phyloP scores from a whole-genome alignment of 2,113 vertebrate genomes.

The Psittacula cyanocephala region DNA sequence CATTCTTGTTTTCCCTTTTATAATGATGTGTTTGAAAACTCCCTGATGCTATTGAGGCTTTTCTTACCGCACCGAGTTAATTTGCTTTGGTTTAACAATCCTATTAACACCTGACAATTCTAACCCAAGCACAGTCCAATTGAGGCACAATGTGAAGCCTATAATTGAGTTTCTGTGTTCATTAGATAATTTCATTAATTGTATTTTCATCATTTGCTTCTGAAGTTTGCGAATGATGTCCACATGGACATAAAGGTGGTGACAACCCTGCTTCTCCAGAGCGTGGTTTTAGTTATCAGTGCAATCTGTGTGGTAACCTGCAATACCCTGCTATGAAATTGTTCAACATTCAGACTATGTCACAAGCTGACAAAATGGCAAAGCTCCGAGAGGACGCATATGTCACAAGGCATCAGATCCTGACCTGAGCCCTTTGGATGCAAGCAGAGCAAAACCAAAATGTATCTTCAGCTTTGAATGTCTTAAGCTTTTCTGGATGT shows the following conservation, averaged over 20 bases:
- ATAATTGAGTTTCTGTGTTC: not conserved
- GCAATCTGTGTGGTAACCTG: not conserved
- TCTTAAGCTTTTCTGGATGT: not conserved
- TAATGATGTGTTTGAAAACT: conserved; percentile 13
- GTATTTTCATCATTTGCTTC: not conserved
- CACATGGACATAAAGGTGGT: not conserved
- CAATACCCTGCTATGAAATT: not conserved
- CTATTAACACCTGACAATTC: not conserved
- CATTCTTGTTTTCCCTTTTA: not conserved
- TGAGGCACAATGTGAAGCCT: not conserved
- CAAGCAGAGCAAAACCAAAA: not conserved
- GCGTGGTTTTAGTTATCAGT: not conserved
- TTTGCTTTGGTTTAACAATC: conserved; percentile 6
- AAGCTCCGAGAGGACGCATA: not conserved
- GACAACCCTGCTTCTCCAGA: not conserved
- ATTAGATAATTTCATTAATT: conserved; percentile 15
- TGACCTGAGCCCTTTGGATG: not conserved
- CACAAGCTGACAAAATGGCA: not conserved
- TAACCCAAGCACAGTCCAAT: not conserved
- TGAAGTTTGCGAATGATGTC: not conserved
- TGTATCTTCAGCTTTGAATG: not conserved
- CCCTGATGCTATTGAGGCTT: not conserved
- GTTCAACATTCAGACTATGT: not conserved
- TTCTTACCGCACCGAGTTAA: not conserved
- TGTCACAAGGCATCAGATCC: not conserved